phyloP scores from a whole-genome alignment of 2,797 vertebrate species.

The Microhierax caerulescens region DNA sequence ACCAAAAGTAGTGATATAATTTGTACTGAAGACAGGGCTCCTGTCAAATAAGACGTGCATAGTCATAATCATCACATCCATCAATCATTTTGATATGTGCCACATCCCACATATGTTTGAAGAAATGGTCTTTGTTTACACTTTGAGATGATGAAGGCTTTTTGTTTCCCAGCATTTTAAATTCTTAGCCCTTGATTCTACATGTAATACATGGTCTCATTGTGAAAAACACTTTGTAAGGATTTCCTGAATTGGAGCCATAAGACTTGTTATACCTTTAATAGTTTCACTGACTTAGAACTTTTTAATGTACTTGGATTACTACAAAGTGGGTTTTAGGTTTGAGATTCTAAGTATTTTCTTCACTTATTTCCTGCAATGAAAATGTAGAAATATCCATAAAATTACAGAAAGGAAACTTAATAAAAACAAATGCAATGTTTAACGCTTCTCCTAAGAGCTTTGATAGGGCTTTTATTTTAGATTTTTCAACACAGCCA shows the following conservation, averaged over 20 bases:
- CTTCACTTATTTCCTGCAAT: neutral
- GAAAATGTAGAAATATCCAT: neutral
- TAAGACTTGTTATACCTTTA: neutral
- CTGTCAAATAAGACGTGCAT: neutral
- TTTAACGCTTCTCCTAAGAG: neutral
- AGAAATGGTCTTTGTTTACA: neutral
- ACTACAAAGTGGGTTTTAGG: neutral
- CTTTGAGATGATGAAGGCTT: neutral
- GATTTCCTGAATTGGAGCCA: neutral
- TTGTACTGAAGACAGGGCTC: neutral
- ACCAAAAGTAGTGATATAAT: neutral
- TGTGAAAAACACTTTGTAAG: neutral
- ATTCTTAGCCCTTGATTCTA: neutral
- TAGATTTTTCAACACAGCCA: neutral
- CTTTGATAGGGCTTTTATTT: neutral
- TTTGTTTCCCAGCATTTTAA: neutral
- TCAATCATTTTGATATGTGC: neutral
- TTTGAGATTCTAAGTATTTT: neutral
- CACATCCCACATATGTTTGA: neutral
- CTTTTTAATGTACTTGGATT: neutral
- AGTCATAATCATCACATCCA: neutral
- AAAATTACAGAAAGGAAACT: neutral
- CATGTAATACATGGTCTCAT: neutral
- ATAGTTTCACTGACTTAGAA: neutral
- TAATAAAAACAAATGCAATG: neutral